phyloP scores from a whole-genome alignment of 2,113 vertebrate species.

The Polyodon spathula region DNA sequence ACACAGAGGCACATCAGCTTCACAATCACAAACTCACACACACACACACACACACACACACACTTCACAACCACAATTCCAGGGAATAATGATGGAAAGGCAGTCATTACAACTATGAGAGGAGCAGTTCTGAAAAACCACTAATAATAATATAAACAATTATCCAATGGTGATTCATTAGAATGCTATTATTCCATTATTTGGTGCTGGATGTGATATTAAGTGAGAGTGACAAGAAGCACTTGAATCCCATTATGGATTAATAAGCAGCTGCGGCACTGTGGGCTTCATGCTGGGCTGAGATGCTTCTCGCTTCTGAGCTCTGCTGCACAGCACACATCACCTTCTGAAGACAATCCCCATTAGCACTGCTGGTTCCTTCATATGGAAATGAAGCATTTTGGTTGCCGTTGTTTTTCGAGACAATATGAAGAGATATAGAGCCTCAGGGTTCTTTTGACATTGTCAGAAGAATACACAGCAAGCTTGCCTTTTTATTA shows the following conservation, averaged over 20 bases:
- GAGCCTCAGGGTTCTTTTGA: constrained; percentile 10
- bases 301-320: constrained; percentile 11
- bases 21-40: too few species aligned
- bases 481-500: too few species aligned
- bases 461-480: constrained; percentile 6
- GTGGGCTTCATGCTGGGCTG: constrained; percentile 18
- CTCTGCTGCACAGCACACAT: not conserved
- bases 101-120: not conserved
- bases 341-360: constrained; percentile 12
- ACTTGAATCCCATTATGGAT: constrained; percentile 21
- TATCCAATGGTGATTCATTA: constrained; percentile 13
- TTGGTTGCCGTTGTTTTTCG: not conserved
- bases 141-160: constrained; percentile 17
- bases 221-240: constrained; percentile 19
- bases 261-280: constrained; percentile 23
- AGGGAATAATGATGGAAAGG: too few species aligned
- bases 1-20: constrained; percentile 27
- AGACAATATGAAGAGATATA: not conserved
- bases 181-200: constrained; percentile 1
- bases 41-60: too few species aligned
- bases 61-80: too few species aligned
- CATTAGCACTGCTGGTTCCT: constrained; percentile 1
- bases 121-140: too few species aligned
- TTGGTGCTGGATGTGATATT: constrained; percentile 12
- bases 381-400: constrained; percentile 1